Conservation (phyloP, 2,888 invertebrate genomes). For the Thera obeliscata region DNA sequence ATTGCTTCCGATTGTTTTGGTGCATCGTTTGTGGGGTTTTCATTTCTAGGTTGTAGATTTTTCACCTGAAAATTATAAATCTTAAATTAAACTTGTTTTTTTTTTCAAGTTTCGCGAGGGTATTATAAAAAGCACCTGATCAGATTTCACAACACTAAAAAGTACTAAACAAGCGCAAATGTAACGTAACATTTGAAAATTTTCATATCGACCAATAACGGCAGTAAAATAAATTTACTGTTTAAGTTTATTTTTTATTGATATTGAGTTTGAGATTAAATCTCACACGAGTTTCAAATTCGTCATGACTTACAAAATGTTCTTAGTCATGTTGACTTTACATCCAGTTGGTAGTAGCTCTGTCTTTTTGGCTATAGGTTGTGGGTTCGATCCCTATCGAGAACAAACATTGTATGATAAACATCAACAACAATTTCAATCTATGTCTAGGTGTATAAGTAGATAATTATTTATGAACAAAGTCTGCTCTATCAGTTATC, state of each 20-base stretch:
- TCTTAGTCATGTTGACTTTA: background rate
- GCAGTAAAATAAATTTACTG: conserved; percentile 36
- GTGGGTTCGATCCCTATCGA: no score
- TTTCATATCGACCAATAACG: conserved; percentile 36
- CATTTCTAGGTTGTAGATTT: background rate
- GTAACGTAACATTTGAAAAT: conserved; percentile 56
- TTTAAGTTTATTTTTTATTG: conserved; percentile 44
- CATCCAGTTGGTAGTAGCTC: no score
- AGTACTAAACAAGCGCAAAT: conserved; percentile 42
- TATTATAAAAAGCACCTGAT: conserved; percentile 14
- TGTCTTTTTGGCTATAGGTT: no score
- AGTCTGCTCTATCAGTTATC: no score
- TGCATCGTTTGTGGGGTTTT: conserved; percentile 12
- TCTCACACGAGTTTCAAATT: conserved; percentile 15
- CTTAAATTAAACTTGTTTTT: background rate
- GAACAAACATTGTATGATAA: no score
- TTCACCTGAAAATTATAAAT: conserved; percentile 9
- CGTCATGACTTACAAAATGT: background rate
- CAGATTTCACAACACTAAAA: conserved; percentile 35
- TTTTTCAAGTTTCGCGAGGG: background rate
- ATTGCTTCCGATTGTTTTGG: conserved; percentile 41
- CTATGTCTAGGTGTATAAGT: no score
- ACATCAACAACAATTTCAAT: no score
- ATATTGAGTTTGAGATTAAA: conserved; percentile 28
- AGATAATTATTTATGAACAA: no score